Conservation (phyloP, 2,888 invertebrate species). For the Orchesellides sinensis region DNA sequence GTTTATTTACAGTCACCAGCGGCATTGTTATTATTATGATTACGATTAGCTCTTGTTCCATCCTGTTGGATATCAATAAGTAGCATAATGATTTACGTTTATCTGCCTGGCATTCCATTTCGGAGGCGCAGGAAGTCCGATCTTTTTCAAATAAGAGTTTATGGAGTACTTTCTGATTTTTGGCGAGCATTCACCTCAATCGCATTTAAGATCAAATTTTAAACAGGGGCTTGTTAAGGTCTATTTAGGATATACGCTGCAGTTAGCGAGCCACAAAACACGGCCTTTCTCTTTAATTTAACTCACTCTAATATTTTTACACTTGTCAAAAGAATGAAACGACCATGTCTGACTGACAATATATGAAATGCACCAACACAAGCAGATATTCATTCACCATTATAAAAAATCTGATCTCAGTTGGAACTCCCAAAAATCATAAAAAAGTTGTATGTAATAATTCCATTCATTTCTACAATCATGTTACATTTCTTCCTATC, state of each 20-base stretch:
- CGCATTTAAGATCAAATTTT: slow-evolving; percentile 1
- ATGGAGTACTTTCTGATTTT: slow-evolving; percentile 6
- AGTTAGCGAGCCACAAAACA: too few relatives aligned
- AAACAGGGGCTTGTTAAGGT: neutral
- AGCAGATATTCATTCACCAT: neutral
- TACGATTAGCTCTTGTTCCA: slow-evolving; percentile 29
- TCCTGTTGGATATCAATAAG: slow-evolving; percentile 35
- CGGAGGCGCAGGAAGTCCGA: neutral
- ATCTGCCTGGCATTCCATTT: slow-evolving; percentile 1
- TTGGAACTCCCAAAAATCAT: slow-evolving; percentile 11
- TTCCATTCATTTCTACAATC: slow-evolving; percentile 23
- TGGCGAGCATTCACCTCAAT: slow-evolving; percentile 9
- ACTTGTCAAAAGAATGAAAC: slow-evolving; percentile 7
- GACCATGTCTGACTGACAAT: slow-evolving; percentile 29
- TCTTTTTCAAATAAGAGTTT: neutral
- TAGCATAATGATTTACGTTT: slow-evolving; percentile 40
- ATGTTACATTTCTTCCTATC: slow-evolving; percentile 22
- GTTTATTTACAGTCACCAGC: too few relatives aligned
- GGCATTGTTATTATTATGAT: neutral
- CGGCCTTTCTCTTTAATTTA: slow-evolving; percentile 11
- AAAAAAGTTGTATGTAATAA: slow-evolving; percentile 20
- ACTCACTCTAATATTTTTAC: neutral
- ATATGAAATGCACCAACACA: neutral
- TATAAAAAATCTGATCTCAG: slow-evolving; percentile 13
- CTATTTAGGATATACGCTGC: too few relatives aligned